Evolutionary conservation across 2,113 vertebrate genomes (phyloP), one percentile per base, ranked within the genome.

Genomic region (Sclerurus mexicanus): DNA sequence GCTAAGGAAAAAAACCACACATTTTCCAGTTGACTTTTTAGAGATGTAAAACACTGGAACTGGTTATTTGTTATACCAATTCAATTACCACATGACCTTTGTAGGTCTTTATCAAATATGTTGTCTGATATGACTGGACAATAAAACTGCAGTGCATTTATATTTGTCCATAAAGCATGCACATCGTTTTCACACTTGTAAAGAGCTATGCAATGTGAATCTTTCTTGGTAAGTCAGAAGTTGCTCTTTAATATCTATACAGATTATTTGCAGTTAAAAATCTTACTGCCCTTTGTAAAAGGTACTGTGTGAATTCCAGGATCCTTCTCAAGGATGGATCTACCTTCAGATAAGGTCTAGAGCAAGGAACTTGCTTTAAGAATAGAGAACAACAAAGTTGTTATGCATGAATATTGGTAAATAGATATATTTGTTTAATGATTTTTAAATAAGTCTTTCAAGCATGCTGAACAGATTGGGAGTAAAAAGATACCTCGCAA

Each of bases 371-470:
- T 91, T 82, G 8, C 13, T 87, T 82, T 68, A 52, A 52, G 18
- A 64, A 18, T 27, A 42, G 50, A 50, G 31, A 46, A 23, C 16
- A 74, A 12, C 37, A 53, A 31, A 87, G 59, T 75, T 80, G 42
- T 52, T 82, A 33, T 14, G 22, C 7, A 2, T 50, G 42, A 77
- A 56, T 56, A 50, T 44, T 71, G 27, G 2, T 44, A 46, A 74
- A 79, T 49, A 35, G 13, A 40, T 1, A 40, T 37, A 63, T 63
- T 56, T 79, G 6, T 76, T 60, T 77, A 90, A 88, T 79, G 37
- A 44, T 76, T 85, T 94, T 90, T 56, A 50, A 93, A 49, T 68
- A 93, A 68, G 40, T 60, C 46, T 84, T 93, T 53, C 28, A 89
- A 55, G 49, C 40, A 42, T 44, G 23, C 58, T 72, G 39, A 85